Percentiles rank a stretch among this genome's conserved stretches.
Conservation (phyloP, 2,797 vertebrate genomes). For the Champsocephalus gunnari region DNA sequence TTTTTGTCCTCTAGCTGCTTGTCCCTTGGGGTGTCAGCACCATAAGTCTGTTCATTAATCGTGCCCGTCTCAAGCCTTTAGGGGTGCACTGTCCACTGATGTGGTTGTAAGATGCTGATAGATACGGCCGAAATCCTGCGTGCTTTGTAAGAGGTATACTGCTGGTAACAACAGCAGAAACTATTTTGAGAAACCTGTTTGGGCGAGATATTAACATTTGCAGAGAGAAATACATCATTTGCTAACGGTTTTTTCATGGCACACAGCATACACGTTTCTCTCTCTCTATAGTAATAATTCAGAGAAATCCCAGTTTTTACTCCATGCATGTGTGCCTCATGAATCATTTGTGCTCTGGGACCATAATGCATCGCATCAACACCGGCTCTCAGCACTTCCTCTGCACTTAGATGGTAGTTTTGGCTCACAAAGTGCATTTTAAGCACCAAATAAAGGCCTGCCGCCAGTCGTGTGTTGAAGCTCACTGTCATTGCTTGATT, state of each 20-base stretch:
- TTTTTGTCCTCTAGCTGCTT: conserved; percentile 46
- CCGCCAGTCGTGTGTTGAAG: conserved; percentile 52
- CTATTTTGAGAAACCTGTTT: conserved; percentile 24
- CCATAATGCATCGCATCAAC: conserved; percentile 75
- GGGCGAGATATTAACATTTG: conserved; percentile 32
- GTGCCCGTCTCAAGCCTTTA: conserved; percentile 58
- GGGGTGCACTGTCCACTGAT: conserved; percentile 58
- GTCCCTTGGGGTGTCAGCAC: conserved; percentile 62
- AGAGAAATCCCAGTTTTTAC: conserved; percentile 72
- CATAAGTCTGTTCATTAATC: conserved; percentile 74
- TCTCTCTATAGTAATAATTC: conserved; percentile 71
- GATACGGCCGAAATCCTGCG: conserved; percentile 49
- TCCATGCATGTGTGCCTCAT: conserved; percentile 69
- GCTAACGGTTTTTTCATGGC: conserved; percentile 20
- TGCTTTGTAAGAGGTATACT: conserved; percentile 31
- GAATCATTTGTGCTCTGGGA: conserved; percentile 79
- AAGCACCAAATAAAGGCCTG: conserved; percentile 64
- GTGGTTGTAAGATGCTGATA: conserved; percentile 71
- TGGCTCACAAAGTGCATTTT: conserved; percentile 73
- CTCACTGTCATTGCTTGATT: conserved; percentile 44
- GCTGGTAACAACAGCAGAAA: conserved; percentile 28
- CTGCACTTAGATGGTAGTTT: conserved; percentile 68
- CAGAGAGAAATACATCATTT: conserved; percentile 22
- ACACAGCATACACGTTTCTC: conserved; percentile 31
- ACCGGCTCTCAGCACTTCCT: conserved; percentile 67